phyloP scores from a whole-genome alignment of 2,888 invertebrate genomes.

The Andrena fulva region DNA sequence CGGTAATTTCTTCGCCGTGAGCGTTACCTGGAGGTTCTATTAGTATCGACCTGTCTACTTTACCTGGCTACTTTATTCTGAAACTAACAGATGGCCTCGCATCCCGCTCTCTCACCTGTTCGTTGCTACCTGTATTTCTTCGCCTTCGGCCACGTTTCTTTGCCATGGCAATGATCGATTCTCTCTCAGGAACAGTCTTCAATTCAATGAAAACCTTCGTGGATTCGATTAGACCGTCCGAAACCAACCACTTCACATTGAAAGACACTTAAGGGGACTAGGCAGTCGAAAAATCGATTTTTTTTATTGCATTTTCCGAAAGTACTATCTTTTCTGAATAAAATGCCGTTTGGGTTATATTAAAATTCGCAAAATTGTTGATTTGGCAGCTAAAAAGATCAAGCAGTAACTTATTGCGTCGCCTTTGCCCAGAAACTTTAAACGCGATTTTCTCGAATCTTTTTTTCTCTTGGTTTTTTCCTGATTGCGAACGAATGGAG shows the following conservation, averaged over 20 bases:
- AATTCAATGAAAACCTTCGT: constrained; percentile 15
- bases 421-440: too few relatives aligned
- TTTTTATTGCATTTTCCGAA: too few relatives aligned
- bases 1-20: constrained; percentile 41
- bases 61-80: constrained; percentile 53
- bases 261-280: constrained; percentile 6
- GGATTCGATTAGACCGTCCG: constrained; percentile 4
- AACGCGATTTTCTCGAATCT: too few relatives aligned
- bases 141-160: background rate
- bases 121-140: constrained; percentile 30
- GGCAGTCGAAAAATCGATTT: too few relatives aligned
- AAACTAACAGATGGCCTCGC: constrained; percentile 65
- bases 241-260: background rate
- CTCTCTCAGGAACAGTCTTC: background rate
- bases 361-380: too few relatives aligned
- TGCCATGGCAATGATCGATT: background rate
- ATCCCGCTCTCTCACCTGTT: constrained; percentile 55
- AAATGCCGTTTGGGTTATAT: too few relatives aligned
- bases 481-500: too few relatives aligned
- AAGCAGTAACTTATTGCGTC: too few relatives aligned
- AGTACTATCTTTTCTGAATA: too few relatives aligned
- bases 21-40: constrained; percentile 43
- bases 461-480: too few relatives aligned
- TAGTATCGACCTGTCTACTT: constrained; percentile 37
- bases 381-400: too few relatives aligned